These are phyloP conservation scores for Cathartes aura DNA, from an alignment of 2,113 vertebrate species.

Conservation along the genomic window DNA sequence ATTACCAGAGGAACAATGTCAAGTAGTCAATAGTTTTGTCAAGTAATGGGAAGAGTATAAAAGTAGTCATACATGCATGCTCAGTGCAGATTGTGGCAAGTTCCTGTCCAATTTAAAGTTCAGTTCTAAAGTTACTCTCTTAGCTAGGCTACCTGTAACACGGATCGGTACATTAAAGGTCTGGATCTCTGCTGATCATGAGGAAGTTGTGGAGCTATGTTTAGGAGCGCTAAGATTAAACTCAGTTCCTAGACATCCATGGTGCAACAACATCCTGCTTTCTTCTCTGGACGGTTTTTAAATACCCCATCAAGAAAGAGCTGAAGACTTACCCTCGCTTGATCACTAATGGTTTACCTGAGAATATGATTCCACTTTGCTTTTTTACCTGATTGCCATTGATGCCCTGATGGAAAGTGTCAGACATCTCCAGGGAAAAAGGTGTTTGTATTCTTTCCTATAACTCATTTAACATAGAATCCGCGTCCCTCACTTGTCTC, in stretches of 20 bases:
- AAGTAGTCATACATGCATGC: background rate
- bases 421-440: background rate
- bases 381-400: background rate
- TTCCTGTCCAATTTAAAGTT: background rate
- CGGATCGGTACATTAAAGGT: background rate
- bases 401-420: background rate
- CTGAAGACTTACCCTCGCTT: background rate
- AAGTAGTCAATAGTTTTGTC: background rate
- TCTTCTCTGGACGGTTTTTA: background rate
- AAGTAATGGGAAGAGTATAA: background rate
- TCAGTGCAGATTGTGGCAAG: background rate
- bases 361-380: background rate
- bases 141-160: background rate
- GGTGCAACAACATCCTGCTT: background rate
- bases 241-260: background rate
- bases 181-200: background rate
- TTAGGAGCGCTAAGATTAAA: background rate
- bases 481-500: background rate
- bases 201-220: background rate
- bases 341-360: background rate
- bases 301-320: background rate
- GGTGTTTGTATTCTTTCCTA: background rate
- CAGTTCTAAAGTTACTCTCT: background rate
- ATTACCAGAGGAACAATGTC: background rate
- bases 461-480: background rate